A percentile compares a stretch with the other conserved stretches of the same genome.
Evolutionary conservation across 2,113 vertebrate species (phyloP).

Genomic region (Bujurquina vittata): DNA sequence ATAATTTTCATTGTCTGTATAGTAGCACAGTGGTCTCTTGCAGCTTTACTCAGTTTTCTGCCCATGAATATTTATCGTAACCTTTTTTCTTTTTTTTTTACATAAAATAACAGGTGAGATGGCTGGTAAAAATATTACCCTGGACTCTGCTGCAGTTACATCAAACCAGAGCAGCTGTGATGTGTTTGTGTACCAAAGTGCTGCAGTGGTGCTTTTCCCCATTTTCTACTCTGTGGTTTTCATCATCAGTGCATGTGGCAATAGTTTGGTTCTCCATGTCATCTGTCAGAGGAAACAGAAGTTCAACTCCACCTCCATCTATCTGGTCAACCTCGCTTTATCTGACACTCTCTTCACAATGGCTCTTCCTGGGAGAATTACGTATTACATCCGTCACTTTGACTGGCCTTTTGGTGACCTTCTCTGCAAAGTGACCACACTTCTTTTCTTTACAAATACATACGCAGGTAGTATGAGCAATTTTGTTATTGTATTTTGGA

Average conservation of each 20-base stretch:
- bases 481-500: neutral
- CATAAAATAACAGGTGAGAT: conserved; percentile 35
- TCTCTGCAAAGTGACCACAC: conserved; percentile 80
- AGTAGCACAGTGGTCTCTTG: neutral
- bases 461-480: conserved; percentile 70
- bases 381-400: conserved; percentile 82
- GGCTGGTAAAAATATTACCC: conserved; percentile 49
- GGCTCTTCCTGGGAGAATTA: conserved; percentile 82
- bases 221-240: conserved; percentile 82
- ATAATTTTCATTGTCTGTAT: neutral
- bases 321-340: conserved; percentile 85
- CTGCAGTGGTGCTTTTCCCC: conserved; percentile 77
- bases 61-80: neutral
- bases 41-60: neutral
- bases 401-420: conserved; percentile 87
- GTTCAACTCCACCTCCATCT: conserved; percentile 84
- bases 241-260: conserved; percentile 80
- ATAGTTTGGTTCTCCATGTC: conserved; percentile 83
- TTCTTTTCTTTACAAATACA: conserved; percentile 86
- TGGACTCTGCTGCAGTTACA: neutral
- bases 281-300: conserved; percentile 83
- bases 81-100: conserved; percentile 12
- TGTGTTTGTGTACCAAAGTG: conserved; percentile 74
- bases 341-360: conserved; percentile 86
- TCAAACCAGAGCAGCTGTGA: conserved; percentile 79